A percentile compares a stretch with the other conserved stretches of the same genome.
Evolutionary conservation across 2,113 vertebrate species (phyloP).

Genomic region (Taxidea taxus): DNA sequence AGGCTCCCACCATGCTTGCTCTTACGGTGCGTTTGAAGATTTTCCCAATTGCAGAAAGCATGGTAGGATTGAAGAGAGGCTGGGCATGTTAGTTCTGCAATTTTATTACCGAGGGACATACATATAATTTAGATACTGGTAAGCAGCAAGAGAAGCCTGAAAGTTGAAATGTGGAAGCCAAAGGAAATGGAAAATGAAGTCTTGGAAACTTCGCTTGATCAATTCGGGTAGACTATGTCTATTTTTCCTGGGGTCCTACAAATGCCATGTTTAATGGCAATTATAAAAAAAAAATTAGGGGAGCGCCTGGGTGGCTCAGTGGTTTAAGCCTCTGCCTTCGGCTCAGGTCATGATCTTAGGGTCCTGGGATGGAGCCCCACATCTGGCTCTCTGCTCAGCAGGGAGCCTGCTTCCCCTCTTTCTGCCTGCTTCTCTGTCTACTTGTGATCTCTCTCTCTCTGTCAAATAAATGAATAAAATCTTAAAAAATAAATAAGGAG

Average conservation of each 20-base stretch:
- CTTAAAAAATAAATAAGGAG: constrained; percentile 14
- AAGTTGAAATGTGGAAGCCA: not conserved
- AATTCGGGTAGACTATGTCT: not conserved
- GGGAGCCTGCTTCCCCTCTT: too few species aligned
- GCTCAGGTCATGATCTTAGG: too few species aligned
- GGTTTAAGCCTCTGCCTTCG: too few species aligned
- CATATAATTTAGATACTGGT: not conserved
- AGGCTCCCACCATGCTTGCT: not conserved
- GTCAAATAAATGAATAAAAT: too few species aligned
- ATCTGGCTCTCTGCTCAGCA: too few species aligned
- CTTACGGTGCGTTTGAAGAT: not conserved
- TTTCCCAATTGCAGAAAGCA: not conserved
- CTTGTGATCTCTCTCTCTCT: too few species aligned
- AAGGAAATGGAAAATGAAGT: not conserved
- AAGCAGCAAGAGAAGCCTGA: not conserved
- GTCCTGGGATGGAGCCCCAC: too few species aligned
- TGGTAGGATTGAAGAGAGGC: not conserved
- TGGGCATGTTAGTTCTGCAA: not conserved
- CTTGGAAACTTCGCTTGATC: not conserved
- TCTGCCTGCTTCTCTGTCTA: too few species aligned
- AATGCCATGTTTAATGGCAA: not conserved
- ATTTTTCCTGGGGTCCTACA: not conserved
- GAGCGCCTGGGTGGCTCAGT: too few species aligned
- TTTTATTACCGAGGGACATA: not conserved
- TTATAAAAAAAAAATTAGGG: constrained; percentile 39